Conservation (phyloP, 2,113 vertebrate species). For the Elanoides forficatus region DNA sequence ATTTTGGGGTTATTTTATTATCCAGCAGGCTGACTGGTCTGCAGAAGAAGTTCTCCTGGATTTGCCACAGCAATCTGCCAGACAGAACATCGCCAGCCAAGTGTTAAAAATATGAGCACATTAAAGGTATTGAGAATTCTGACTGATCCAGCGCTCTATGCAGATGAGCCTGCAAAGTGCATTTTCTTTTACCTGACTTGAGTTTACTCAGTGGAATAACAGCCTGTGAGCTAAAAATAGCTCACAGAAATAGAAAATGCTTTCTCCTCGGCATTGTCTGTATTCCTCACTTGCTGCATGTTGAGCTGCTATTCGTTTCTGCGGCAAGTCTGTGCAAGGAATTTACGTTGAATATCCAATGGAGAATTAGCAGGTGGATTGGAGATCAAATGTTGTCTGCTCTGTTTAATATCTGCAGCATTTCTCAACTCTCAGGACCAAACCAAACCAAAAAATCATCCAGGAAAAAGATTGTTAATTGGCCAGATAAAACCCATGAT, state of each 20-base stretch:
- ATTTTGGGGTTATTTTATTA: background rate
- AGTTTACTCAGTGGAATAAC: conserved; percentile 30
- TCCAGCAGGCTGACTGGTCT: background rate
- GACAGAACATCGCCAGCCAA: background rate
- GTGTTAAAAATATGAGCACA: background rate
- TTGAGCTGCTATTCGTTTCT: background rate
- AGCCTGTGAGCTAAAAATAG: conserved; percentile 56
- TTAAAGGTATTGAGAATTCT: conserved; percentile 1
- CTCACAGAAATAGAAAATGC: background rate
- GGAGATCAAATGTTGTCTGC: background rate
- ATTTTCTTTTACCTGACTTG: conserved; percentile 53
- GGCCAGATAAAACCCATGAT: background rate
- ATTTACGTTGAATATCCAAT: background rate
- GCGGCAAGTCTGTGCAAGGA: background rate
- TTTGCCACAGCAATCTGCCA: background rate
- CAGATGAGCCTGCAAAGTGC: conserved; percentile 19
- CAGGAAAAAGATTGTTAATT: background rate
- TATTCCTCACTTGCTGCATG: background rate
- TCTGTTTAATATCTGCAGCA: background rate
- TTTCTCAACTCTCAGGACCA: background rate
- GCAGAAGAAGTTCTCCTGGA: background rate
- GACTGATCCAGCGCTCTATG: background rate
- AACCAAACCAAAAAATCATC: background rate
- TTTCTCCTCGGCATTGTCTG: background rate
- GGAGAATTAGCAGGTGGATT: background rate